A percentile compares a stretch with the other conserved stretches of the same genome.
Evolutionary conservation across 2,888 invertebrate genomes (phyloP).

Genomic region (Listrodromus nycthemerus): DNA sequence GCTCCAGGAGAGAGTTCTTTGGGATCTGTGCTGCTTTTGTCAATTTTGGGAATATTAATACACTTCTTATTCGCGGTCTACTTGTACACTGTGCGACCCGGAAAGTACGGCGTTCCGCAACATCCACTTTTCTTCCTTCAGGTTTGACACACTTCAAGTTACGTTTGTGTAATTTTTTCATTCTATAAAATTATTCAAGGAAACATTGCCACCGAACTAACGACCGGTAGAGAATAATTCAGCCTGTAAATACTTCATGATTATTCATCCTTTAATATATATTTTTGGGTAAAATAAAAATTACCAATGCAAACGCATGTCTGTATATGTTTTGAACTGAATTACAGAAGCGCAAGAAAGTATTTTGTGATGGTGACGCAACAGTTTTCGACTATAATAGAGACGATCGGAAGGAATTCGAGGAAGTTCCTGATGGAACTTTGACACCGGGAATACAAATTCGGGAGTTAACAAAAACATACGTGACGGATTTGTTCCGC

Average conservation of each 20-base stretch:
- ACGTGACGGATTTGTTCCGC: conserved; percentile 74
- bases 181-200: too few relatives aligned
- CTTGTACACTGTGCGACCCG: conserved; percentile 94
- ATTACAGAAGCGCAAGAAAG: conserved; percentile 78
- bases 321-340: background rate
- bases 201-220: too few relatives aligned
- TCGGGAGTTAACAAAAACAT: conserved; percentile 85
- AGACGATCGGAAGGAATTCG: conserved; percentile 79
- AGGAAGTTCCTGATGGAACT: conserved; percentile 75
- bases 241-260: too few relatives aligned
- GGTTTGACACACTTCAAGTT: conserved; percentile 70
- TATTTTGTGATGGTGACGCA: conserved; percentile 74
- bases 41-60: conserved; percentile 89
- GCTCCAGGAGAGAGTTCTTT: conserved; percentile 82
- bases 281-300: too few relatives aligned
- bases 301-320: too few relatives aligned
- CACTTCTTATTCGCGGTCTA: conserved; percentile 93
- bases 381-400: conserved; percentile 74
- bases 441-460: conserved; percentile 85
- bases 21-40: conserved; percentile 90
- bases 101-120: conserved; percentile 93
- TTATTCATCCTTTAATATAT: too few relatives aligned
- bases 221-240: too few relatives aligned
- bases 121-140: conserved; percentile 90
- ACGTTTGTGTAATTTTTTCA: too few relatives aligned